Conservation (phyloP, 1,140 invertebrate genomes). For the Mya arenaria region DNA sequence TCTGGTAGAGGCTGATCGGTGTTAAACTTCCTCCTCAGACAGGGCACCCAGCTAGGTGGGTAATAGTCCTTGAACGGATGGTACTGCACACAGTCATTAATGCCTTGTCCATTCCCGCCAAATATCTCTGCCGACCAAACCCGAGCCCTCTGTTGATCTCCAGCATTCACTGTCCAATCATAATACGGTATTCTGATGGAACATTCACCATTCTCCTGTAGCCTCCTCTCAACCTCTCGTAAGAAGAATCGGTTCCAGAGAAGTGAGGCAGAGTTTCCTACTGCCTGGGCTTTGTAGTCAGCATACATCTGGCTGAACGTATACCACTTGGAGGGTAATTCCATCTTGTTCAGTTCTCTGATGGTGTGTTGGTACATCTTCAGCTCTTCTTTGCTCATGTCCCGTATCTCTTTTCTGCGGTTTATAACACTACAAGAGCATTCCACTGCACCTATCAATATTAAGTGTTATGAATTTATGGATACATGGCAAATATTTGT, state of each 20-base stretch:
- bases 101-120: conserved; percentile 68
- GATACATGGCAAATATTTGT: too few species aligned
- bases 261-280: conserved; percentile 65
- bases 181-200: conserved; percentile 71
- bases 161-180: conserved; percentile 75
- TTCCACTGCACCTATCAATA: conserved; percentile 56
- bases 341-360: conserved; percentile 59
- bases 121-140: conserved; percentile 71
- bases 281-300: conserved; percentile 66
- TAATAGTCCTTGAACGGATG: conserved; percentile 73
- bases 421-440: conserved; percentile 58
- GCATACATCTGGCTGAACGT: conserved; percentile 65
- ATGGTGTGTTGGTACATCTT: conserved; percentile 49
- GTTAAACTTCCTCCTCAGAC: conserved; percentile 68
- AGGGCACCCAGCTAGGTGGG: conserved; percentile 67
- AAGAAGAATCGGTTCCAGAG: conserved; percentile 72
- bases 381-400: conserved; percentile 66
- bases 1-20: conserved; percentile 65
- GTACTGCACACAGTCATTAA: conserved; percentile 68
- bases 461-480: too few species aligned
- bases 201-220: conserved; percentile 70
- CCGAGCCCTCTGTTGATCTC: conserved; percentile 61
- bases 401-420: conserved; percentile 69
- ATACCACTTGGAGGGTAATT: conserved; percentile 62
- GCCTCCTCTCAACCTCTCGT: conserved; percentile 61